Evolutionary conservation across 2,888 invertebrate genomes (phyloP), one percentile per base, ranked within the genome.

Genomic region (Dichetophora obliterata): DNA sequence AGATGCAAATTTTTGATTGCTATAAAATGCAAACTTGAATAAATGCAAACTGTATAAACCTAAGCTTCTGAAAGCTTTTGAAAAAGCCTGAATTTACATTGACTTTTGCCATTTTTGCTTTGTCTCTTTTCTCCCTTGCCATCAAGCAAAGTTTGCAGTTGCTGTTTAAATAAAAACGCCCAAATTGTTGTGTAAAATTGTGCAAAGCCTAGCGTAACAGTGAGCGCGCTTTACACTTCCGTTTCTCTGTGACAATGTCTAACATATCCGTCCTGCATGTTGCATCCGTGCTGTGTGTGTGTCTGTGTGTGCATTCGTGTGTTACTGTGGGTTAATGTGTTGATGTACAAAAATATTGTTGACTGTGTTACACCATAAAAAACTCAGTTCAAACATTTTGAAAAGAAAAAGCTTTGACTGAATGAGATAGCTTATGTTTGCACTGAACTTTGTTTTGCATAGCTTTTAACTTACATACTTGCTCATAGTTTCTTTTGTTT

Each of bases 181-280:
- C 16, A 59, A 27, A 27, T 59, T 59, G 59, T 59, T 59, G 59
- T 59, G 19, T 59, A n/a, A n/a, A n/a, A 5, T 59, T 59, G 59
- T 27, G 16, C 24, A 59, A 59, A 24, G 14, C 11, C 24, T 59
- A 27, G 11, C 59, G 27, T 3, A 27, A 27, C 9, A 22, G 54
- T 59, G 59, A 27, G 16, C 5, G 59, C 59, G 24, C 5, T 22
- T 24, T 27, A 27, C 24, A 27, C 59, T 59, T 59, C 59, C 59
- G 59, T 27, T 27, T 59, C 27, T 27, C 1, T 27, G 24, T 22
- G 19, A 43, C 24, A 59, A 16, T 59, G 59, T 59, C 59, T 59
- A 59, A 27, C 27, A 59, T 59, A 27, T 59, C 59, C 59, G 59
- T 59, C 27, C 24, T 22, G 59, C 59, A 27, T 27, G 59, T 59